These are phyloP conservation scores for Nezara viridula DNA, from an alignment of 2,888 invertebrate genomes.

Conservation along the genomic window DNA sequence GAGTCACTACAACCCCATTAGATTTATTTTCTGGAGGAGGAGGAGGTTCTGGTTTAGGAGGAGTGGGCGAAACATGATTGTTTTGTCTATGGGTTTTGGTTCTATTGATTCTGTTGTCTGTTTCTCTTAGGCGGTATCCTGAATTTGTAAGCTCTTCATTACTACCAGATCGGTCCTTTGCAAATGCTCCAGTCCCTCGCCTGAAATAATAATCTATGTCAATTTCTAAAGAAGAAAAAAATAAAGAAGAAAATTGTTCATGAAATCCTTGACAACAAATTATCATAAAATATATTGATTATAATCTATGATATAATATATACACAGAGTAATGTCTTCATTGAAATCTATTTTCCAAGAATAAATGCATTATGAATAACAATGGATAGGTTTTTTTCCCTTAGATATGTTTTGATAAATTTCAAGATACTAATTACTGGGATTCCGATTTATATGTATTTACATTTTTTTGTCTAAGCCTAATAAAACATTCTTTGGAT, in stretches of 20 bases:
- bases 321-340: no score
- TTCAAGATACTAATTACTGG: no score
- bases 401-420: no score
- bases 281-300: not conserved
- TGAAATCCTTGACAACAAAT: not conserved
- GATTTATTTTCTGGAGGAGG: constrained; percentile 57
- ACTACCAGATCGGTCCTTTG: constrained; percentile 74
- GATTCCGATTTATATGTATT: no score
- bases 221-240: not conserved
- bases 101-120: constrained; percentile 92
- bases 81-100: constrained; percentile 74
- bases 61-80: constrained; percentile 46
- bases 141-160: constrained; percentile 75
- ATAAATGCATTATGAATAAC: no score
- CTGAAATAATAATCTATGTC: constrained; percentile 67
- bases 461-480: no score
- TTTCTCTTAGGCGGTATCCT: constrained; percentile 92
- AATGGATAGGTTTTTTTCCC: no score
- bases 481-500: no score
- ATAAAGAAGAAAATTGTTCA: constrained; percentile 29
- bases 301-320: no score
- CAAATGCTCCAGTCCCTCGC: constrained; percentile 90
- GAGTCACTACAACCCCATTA: constrained; percentile 72
- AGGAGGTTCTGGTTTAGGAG: constrained; percentile 50
- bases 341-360: no score